phyloP scores from a whole-genome alignment of 2,113 vertebrate species.

The Periophthalmodon schlosseri region DNA sequence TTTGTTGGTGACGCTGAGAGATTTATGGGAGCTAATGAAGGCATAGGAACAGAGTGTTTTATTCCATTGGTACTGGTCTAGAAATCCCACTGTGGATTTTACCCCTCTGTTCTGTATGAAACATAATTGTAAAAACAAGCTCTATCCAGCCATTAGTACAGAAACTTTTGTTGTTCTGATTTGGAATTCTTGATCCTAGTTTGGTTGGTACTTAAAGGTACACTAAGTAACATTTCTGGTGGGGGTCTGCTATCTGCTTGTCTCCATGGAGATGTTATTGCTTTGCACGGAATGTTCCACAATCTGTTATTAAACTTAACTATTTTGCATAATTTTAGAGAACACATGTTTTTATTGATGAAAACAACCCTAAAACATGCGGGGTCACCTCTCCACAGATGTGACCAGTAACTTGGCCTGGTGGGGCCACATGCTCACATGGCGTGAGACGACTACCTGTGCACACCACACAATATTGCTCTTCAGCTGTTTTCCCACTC shows the following conservation, averaged over 20 bases:
- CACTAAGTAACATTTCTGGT: neutral
- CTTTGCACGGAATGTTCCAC: neutral
- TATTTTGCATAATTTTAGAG: too few relatives aligned
- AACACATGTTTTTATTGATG: too few relatives aligned
- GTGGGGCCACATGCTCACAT: too few relatives aligned
- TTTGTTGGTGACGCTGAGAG: conserved; percentile 2
- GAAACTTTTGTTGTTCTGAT: neutral
- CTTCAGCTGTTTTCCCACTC: conserved; percentile 12
- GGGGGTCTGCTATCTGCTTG: neutral
- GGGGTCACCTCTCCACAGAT: too few relatives aligned
- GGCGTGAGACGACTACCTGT: conserved; percentile 30
- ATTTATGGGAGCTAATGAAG: conserved; percentile 46
- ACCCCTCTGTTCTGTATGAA: conserved; percentile 45
- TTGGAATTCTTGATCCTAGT: too few relatives aligned
- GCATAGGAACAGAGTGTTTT: conserved; percentile 19
- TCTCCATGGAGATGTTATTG: neutral
- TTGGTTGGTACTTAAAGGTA: too few relatives aligned
- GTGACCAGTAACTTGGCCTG: too few relatives aligned
- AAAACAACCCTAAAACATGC: too few relatives aligned
- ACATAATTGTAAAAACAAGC: conserved; percentile 24
- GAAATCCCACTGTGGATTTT: conserved; percentile 30
- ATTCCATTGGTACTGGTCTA: conserved; percentile 35
- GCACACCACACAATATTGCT: conserved; percentile 16
- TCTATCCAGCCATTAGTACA: neutral
- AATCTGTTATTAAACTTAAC: too few relatives aligned